phyloP scores from a whole-genome alignment of 1,140 invertebrate species.

The Lethocerus indicus region DNA sequence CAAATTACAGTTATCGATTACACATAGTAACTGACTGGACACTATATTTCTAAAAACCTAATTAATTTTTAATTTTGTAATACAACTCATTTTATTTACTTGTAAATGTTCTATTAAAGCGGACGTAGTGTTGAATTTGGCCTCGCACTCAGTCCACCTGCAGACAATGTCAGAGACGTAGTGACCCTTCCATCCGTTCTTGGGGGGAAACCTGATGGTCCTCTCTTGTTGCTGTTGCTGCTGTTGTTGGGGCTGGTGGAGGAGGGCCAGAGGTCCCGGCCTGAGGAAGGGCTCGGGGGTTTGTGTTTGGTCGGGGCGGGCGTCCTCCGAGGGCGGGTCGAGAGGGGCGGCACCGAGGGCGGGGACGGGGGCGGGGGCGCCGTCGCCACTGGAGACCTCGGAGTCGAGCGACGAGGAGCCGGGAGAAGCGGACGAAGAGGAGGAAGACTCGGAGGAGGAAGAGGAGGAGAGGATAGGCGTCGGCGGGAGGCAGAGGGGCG shows the following conservation, averaged over 20 bases:
- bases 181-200: constrained; percentile 25
- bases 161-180: constrained; percentile 39
- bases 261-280: neutral
- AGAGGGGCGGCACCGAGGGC: neutral
- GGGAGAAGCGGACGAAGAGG: neutral
- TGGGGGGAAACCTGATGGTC: constrained; percentile 56
- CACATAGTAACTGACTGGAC: too few relatives aligned
- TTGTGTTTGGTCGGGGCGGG: neutral
- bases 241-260: neutral
- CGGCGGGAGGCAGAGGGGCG: neutral
- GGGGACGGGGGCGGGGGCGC: neutral
- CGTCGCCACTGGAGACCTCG: neutral
- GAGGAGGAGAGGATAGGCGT: neutral
- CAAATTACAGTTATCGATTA: neutral
- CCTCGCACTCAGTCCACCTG: constrained; percentile 70
- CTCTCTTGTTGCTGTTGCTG: too few relatives aligned
- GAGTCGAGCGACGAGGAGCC: too few relatives aligned
- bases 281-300: neutral
- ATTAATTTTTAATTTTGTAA: neutral
- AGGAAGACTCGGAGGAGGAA: neutral
- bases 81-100: constrained; percentile 26
- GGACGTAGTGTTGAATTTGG: constrained; percentile 53
- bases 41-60: neutral
- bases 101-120: constrained; percentile 80
- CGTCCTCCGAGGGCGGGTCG: neutral